Evolutionary conservation across 2,797 vertebrate species (phyloP).

Genomic region (Acestrorhynchus altus): DNA sequence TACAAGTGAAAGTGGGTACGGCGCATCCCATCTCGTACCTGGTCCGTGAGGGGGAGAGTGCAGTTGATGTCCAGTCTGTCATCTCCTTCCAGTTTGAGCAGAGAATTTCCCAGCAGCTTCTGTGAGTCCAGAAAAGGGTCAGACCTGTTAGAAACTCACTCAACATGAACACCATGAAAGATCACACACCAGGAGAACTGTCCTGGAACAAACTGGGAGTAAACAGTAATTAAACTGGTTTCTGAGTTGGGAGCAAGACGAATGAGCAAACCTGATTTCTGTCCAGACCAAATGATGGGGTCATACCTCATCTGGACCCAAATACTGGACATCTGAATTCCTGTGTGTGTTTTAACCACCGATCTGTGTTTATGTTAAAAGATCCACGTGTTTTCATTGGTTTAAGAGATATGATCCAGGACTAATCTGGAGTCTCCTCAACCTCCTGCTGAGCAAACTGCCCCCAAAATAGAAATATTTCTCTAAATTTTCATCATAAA

Average conservation of each 20-base stretch:
- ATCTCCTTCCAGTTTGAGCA: constrained; percentile 96
- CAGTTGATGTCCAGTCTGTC: constrained; percentile 98
- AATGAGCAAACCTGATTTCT: not conserved
- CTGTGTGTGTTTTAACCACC: too few relatives aligned
- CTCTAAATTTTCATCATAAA: not conserved
- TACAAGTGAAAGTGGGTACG: too few relatives aligned
- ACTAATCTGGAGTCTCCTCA: too few relatives aligned
- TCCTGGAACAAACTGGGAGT: constrained; percentile 1
- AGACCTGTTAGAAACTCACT: not conserved
- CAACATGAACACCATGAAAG: not conserved
- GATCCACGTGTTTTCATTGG: too few relatives aligned
- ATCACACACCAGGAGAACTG: not conserved
- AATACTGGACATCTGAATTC: too few relatives aligned
- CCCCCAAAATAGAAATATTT: too few relatives aligned
- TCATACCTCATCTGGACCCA: too few relatives aligned
- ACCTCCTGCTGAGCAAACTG: too few relatives aligned
- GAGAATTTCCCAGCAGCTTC: constrained; percentile 96
- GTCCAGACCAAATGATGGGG: too few relatives aligned
- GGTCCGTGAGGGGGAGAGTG: constrained; percentile 96
- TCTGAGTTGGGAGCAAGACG: not conserved
- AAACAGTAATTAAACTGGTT: not conserved
- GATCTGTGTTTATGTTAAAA: too few relatives aligned
- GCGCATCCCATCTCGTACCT: too few relatives aligned
- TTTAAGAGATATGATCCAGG: too few relatives aligned
- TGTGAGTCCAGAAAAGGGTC: constrained; percentile 61